Evolutionary conservation across 2,113 vertebrate genomes (phyloP).

Genomic region (Plectropomus leopardus): DNA sequence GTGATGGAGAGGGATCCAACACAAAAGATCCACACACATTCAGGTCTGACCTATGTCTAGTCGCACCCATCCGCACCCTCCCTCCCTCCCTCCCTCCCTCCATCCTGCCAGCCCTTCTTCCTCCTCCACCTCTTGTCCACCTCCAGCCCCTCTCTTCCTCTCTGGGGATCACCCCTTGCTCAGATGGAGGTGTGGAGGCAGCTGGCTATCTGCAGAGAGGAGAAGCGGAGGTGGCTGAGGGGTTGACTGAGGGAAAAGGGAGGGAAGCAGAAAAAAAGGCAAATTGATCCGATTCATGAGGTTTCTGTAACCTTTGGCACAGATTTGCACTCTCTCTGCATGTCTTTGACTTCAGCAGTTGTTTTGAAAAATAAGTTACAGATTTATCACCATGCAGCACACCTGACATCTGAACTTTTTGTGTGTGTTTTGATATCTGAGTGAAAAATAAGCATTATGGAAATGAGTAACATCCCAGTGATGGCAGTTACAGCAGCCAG

Average conservation of each 20-base stretch:
- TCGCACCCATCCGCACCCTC: slow-evolving; percentile 70
- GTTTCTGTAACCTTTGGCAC: slow-evolving; percentile 57
- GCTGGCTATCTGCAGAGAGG: slow-evolving; percentile 67
- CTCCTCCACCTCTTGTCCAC: slow-evolving; percentile 49
- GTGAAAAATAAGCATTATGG: background rate
- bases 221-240: slow-evolving; percentile 38
- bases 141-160: slow-evolving; percentile 67
- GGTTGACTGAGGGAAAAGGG: slow-evolving; percentile 26
- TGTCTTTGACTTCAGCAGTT: slow-evolving; percentile 3
- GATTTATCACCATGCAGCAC: slow-evolving; percentile 32
- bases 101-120: slow-evolving; percentile 52
- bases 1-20: slow-evolving; percentile 37
- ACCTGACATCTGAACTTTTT: background rate
- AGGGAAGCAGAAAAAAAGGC: slow-evolving; percentile 27
- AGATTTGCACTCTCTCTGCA: slow-evolving; percentile 42
- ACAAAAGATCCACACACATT: slow-evolving; percentile 70
- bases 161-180: slow-evolving; percentile 67
- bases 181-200: slow-evolving; percentile 71
- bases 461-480: too few species aligned
- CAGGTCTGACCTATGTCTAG: slow-evolving; percentile 78
- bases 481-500: too few species aligned
- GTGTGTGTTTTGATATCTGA: slow-evolving; percentile 7
- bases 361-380: slow-evolving; percentile 20
- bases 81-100: slow-evolving; percentile 60
- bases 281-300: slow-evolving; percentile 57